Evolutionary conservation across 1,140 invertebrate genomes (phyloP).

Genomic region (Drosophila obscura): DNA sequence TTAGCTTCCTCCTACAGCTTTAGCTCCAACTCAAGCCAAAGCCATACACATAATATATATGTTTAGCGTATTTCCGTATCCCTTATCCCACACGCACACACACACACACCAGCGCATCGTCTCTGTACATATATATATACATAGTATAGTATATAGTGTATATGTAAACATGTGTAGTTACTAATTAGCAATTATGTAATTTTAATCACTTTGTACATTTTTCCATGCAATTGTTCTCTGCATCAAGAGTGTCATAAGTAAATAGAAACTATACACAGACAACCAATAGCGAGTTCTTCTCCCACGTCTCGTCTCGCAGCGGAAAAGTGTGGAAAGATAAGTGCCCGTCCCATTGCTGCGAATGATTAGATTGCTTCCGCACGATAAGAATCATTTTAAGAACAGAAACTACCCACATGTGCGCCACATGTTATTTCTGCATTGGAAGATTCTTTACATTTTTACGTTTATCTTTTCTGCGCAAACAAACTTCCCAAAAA

Average conservation of each 20-base stretch:
- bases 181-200: conserved; percentile 51
- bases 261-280: conserved; percentile 40
- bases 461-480: conserved; percentile 23
- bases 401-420: too few relatives aligned
- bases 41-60: conserved; percentile 42
- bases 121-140: conserved; percentile 45
- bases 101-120: conserved; percentile 13
- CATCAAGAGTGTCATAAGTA: conserved; percentile 46
- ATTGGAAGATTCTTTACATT: too few relatives aligned
- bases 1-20: conserved; percentile 64
- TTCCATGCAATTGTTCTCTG: conserved; percentile 48
- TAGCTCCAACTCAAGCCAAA: conserved; percentile 57
- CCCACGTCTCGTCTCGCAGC: neutral
- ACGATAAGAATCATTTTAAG: too few relatives aligned
- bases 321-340: neutral
- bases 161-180: conserved; percentile 2
- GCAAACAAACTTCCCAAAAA: conserved; percentile 9
- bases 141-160: conserved; percentile 36
- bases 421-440: too few relatives aligned
- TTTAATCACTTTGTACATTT: conserved; percentile 54
- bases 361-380: too few relatives aligned
- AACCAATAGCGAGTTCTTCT: conserved; percentile 14
- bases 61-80: conserved; percentile 21
- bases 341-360: too few relatives aligned
- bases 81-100: neutral